Evolutionary conservation across 2,888 invertebrate species (phyloP).

Genomic region (Orgyia antiqua): DNA sequence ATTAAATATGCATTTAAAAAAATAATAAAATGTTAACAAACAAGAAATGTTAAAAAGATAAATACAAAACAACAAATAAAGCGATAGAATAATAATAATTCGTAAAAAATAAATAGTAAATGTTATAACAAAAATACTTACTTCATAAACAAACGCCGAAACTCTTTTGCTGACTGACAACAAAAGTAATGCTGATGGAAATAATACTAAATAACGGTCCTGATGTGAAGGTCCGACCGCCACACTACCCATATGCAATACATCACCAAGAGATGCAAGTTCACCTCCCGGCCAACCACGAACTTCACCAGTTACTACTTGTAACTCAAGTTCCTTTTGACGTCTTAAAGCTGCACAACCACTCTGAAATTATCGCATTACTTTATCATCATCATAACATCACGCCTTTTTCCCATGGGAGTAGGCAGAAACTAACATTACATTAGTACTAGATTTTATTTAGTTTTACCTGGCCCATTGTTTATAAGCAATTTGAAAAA

Average conservation of each 20-base stretch:
- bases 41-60: no score
- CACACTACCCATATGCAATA: slow-evolving; percentile 94
- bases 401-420: no score
- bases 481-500: no score
- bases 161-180: slow-evolving; percentile 94
- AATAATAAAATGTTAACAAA: no score
- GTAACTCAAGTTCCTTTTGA: slow-evolving; percentile 96
- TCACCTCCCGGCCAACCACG: slow-evolving; percentile 93
- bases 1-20: no score
- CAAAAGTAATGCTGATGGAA: slow-evolving; percentile 92
- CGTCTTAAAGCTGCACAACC: slow-evolving; percentile 91
- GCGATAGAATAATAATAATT: no score
- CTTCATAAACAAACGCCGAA: slow-evolving; percentile 97
- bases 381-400: background rate
- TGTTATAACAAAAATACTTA: slow-evolving; percentile 46
- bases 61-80: no score
- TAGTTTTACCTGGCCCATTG: no score
- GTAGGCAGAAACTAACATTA: no score
- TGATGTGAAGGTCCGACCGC: slow-evolving; percentile 90
- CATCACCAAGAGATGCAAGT: slow-evolving; percentile 84
- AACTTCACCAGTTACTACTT: slow-evolving; percentile 96
- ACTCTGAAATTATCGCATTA: slow-evolving; percentile 77
- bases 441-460: no score
- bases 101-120: no score
- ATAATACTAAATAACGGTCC: slow-evolving; percentile 94